Percentiles rank a stretch among this genome's conserved stretches.
Conservation (phyloP, 2,888 invertebrate genomes). For the Galerucella calmariensis region DNA sequence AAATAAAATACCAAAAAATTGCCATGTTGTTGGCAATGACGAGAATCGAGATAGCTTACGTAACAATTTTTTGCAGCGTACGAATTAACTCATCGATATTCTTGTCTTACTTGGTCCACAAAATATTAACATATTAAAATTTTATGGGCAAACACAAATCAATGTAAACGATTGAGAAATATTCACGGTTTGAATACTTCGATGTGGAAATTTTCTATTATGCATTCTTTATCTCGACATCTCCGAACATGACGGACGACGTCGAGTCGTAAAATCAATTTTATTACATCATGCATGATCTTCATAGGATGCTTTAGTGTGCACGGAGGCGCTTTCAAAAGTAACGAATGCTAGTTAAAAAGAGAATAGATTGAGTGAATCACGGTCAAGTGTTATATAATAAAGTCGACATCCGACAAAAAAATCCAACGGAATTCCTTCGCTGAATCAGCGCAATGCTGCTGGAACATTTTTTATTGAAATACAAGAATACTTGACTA, state of each 20-base stretch:
- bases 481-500: background rate
- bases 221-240: background rate
- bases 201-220: conserved; percentile 6
- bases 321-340: background rate
- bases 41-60: background rate
- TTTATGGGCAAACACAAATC: background rate
- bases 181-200: background rate
- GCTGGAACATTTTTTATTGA: background rate
- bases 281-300: conserved; percentile 4
- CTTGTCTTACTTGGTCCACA: background rate
- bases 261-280: conserved; percentile 3
- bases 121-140: background rate
- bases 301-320: background rate
- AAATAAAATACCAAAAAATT: background rate
- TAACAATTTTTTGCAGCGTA: background rate
- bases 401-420: conserved; percentile 24
- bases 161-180: background rate
- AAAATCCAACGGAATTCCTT: conserved; percentile 28
- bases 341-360: background rate
- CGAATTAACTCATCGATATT: background rate
- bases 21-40: background rate
- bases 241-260: background rate
- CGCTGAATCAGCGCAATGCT: conserved; percentile 27
- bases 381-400: conserved; percentile 25
- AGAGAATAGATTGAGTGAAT: conserved; percentile 12